Conservation (phyloP, 92 coral and sea anemone species). For the Paragorgia papillata region DNA sequence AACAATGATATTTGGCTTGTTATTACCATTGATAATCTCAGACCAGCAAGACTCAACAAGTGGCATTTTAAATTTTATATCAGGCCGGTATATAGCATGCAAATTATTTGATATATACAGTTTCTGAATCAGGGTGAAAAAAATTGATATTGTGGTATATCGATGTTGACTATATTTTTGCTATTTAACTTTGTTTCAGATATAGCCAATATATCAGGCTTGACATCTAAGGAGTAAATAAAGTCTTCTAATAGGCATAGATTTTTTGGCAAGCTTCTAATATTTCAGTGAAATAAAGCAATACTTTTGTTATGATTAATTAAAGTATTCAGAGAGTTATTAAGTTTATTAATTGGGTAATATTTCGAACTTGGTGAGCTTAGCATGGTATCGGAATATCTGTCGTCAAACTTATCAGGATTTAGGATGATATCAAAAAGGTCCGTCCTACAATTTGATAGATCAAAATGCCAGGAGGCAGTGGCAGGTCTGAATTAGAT, state of each 20-base stretch:
- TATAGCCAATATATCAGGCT: slow-evolving; percentile 48
- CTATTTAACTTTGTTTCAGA: slow-evolving; percentile 55
- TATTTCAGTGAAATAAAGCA: slow-evolving; percentile 49
- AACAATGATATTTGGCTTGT: slow-evolving; percentile 41
- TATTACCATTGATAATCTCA: slow-evolving; percentile 49
- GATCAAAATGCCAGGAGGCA: slow-evolving; percentile 21
- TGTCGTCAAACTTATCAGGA: slow-evolving; percentile 57
- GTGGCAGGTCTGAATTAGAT: slow-evolving; percentile 29
- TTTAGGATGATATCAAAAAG: slow-evolving; percentile 52
- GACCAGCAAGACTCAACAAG: slow-evolving; percentile 63
- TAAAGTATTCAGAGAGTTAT: background rate
- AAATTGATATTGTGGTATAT: slow-evolving; percentile 29
- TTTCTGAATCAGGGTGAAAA: slow-evolving; percentile 42
- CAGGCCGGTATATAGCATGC: no score
- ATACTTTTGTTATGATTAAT: background rate
- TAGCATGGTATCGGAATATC: slow-evolving; percentile 57
- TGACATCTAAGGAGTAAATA: slow-evolving; percentile 3
- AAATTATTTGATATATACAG: background rate
- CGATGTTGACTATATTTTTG: slow-evolving; percentile 38
- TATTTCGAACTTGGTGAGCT: slow-evolving; percentile 38
- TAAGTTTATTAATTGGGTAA: slow-evolving; percentile 26
- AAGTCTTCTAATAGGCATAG: slow-evolving; percentile 24
- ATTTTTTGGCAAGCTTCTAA: slow-evolving; percentile 56
- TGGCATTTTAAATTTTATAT: no score
- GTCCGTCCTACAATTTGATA: slow-evolving; percentile 29